Percentiles rank a stretch among this genome's conserved stretches.
These are phyloP conservation scores for Pygoscelis antarcticus DNA, from an alignment of 2,113 vertebrate species.

Conservation along the genomic window DNA sequence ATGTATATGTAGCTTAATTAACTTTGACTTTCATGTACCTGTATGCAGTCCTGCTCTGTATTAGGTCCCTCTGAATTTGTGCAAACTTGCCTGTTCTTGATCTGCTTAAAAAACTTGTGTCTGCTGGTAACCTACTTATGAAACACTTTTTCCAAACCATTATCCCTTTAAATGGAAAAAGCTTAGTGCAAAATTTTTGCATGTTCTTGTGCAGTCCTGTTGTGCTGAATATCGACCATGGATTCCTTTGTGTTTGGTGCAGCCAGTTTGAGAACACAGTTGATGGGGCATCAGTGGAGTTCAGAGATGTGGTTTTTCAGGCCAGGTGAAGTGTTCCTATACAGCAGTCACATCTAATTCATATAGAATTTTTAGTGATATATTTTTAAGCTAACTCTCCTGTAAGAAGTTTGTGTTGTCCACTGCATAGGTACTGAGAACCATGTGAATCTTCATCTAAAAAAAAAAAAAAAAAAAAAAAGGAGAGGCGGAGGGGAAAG, in stretches of 20 bases:
- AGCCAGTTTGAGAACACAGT: not conserved
- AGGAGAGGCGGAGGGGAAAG: accelerated
- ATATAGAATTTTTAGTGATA: no score
- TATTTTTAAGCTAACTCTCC: not conserved
- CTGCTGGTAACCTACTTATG: not conserved
- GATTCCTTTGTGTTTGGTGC: not conserved
- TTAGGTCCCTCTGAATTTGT: not conserved
- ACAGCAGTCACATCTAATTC: not conserved
- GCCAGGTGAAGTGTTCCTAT: not conserved
- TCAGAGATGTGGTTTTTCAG: not conserved
- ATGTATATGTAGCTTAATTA: not conserved
- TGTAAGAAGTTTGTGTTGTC: not conserved
- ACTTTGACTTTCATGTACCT: not conserved
- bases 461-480: not conserved
- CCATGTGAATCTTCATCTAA: accelerated
- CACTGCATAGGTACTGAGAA: not conserved
- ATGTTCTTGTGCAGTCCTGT: not conserved
- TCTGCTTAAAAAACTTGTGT: not conserved
- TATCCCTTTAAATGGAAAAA: not conserved
- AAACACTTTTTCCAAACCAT: not conserved
- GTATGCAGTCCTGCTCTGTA: not conserved
- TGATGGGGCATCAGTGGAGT: no score
- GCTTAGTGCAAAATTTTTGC: not conserved
- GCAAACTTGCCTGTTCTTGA: not conserved
- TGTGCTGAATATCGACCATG: accelerated